phyloP scores from a whole-genome alignment of 2,888 invertebrate genomes.

The Tyria jacobaeae region DNA sequence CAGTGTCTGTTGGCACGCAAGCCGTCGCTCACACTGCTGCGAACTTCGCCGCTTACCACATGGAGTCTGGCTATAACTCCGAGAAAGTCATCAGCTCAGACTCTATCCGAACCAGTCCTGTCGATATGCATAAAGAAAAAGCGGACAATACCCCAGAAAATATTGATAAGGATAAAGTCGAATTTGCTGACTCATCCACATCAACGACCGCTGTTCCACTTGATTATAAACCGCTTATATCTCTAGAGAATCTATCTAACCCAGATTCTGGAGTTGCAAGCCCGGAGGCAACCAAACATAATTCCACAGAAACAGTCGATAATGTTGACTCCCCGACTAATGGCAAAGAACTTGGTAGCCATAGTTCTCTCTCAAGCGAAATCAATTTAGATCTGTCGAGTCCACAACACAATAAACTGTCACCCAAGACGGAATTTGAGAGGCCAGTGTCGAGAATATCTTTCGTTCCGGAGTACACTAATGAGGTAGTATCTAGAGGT shows the following conservation, averaged over 20 bases:
- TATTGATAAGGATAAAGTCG: slow-evolving; percentile 85
- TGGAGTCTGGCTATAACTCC: slow-evolving; percentile 90
- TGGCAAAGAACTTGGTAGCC: slow-evolving; percentile 78
- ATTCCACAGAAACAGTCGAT: slow-evolving; percentile 83
- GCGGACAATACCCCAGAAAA: slow-evolving; percentile 86
- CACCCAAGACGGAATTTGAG: slow-evolving; percentile 73
- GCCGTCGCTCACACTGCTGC: slow-evolving; percentile 76
- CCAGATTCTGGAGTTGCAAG: slow-evolving; percentile 86
- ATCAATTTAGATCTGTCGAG: slow-evolving; percentile 86
- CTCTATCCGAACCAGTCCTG: slow-evolving; percentile 80
- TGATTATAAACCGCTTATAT: slow-evolving; percentile 77
- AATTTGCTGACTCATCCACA: slow-evolving; percentile 78
- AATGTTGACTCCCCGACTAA: slow-evolving; percentile 80
- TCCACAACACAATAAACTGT: slow-evolving; percentile 74
- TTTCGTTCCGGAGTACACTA: slow-evolving; percentile 75
- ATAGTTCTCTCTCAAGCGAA: slow-evolving; percentile 85
- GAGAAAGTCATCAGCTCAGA: slow-evolving; percentile 80
- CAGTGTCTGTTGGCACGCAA: slow-evolving; percentile 64
- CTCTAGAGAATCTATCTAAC: slow-evolving; percentile 77
- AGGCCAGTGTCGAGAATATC: slow-evolving; percentile 73
- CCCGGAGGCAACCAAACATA: slow-evolving; percentile 86
- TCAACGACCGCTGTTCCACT: slow-evolving; percentile 69
- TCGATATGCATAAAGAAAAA: slow-evolving; percentile 84
- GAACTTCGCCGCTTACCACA: slow-evolving; percentile 82
- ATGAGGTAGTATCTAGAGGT: slow-evolving; percentile 76